Base-by-base conservation (phyloP, 2,888 invertebrate species). In the Meganola albula region DNA sequence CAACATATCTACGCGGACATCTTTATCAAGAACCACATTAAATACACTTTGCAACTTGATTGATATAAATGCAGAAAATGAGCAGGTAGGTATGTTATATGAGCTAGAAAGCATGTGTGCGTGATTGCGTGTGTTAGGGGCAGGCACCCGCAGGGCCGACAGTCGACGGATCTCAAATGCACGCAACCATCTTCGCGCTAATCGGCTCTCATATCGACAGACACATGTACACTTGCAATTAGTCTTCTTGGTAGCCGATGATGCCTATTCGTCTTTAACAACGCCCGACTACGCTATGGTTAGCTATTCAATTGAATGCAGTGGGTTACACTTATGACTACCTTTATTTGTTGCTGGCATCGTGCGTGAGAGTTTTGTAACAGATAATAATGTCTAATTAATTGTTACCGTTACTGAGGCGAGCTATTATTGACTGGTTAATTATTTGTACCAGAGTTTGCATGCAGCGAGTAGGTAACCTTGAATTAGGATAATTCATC, bases 151-250 rank as follows among this genome's bases (percentile, higher is more conserved):
- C 58, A 51, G 60, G 62, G 60, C 54, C 47, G 48, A n/a, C n/a
- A n/a, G 63, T 42, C 67, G 65, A 65, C 58, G 45, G 57, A 66
- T 74, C 72, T 73, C 55, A 64, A 54, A 54, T 52, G 59, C 79
- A 80, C 76, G 79, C 78, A 65, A 75, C 48, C 58, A 63, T 71
- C 70, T 78, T 79, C 77, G 61, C 54, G 73, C 75, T 82, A 79
- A 80, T 82, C 77, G 62, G 58, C 43, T 53, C 54, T 63, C 55
- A 69, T 73, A 80, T 76, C 74, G 66, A 61, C 66, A 61, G 63
- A 61, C 65, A 63, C 60, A 63, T 65, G n/a, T n/a, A n/a, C n/a
- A 66, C 41, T 48, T 57, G 66, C 71, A 79, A 78, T 80, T 78
- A 80, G 69, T 63, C 58, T 76, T 76, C 73, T 72, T 62, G 59